Percentiles rank a stretch among this genome's conserved stretches.
Evolutionary conservation across 2,797 vertebrate genomes (phyloP).

Genomic region (Girardinus metallicus): DNA sequence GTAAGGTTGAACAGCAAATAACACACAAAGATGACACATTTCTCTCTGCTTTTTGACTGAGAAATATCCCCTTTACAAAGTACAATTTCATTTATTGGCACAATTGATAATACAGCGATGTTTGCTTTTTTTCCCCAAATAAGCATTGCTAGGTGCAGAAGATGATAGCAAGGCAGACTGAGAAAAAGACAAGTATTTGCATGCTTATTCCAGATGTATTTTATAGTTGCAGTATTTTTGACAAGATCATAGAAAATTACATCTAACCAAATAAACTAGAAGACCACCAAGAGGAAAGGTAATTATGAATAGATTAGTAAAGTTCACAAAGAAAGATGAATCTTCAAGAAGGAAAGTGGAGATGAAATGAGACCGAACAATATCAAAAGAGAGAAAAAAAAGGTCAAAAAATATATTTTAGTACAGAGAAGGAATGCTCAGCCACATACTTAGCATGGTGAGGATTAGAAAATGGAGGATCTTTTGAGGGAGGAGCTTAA

Average conservation of each 20-base stretch:
- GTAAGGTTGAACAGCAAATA: slow-evolving; percentile 29
- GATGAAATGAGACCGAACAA: slow-evolving; percentile 60
- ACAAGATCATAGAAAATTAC: slow-evolving; percentile 55
- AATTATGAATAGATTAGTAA: slow-evolving; percentile 60
- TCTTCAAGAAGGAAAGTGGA: slow-evolving; percentile 46
- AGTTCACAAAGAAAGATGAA: slow-evolving; percentile 48
- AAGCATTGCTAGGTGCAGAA: slow-evolving; percentile 35
- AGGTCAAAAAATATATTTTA: slow-evolving; percentile 18
- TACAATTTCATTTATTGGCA: not conserved
- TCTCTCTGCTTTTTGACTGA: slow-evolving; percentile 70
- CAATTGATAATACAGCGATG: not conserved
- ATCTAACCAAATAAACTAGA: slow-evolving; percentile 43
- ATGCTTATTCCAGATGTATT: slow-evolving; percentile 65
- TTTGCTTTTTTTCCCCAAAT: slow-evolving; percentile 5
- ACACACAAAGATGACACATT: slow-evolving; percentile 28
- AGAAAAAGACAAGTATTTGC: slow-evolving; percentile 43
- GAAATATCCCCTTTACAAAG: slow-evolving; percentile 10
- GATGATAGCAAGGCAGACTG: slow-evolving; percentile 31
- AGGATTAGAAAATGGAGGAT: slow-evolving; percentile 42
- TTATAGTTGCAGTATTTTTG: slow-evolving; percentile 42
- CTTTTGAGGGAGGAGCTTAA: slow-evolving; percentile 24
- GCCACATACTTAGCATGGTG: slow-evolving; percentile 44
- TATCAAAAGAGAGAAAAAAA: slow-evolving; percentile 41
- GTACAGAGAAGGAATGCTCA: slow-evolving; percentile 34
- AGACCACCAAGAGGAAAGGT: slow-evolving; percentile 30